phyloP scores from a whole-genome alignment of 2,797 vertebrate species.

The Okamejei kenojei region DNA sequence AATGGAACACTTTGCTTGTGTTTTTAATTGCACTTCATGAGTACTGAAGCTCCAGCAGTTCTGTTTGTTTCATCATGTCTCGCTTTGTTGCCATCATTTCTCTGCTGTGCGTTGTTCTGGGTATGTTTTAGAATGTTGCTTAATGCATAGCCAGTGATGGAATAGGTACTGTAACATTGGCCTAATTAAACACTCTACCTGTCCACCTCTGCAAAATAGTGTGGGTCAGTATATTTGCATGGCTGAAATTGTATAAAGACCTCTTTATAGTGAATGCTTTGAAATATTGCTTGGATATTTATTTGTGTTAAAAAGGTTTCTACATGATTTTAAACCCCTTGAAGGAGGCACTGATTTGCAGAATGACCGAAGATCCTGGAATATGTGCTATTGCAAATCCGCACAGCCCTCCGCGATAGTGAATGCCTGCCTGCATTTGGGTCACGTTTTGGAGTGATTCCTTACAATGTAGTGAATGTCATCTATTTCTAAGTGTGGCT shows the following conservation, averaged over 20 bases:
- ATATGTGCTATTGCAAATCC: neutral
- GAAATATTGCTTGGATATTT: neutral
- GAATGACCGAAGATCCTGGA: neutral
- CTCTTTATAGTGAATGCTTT: neutral
- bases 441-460: neutral
- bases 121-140: slow-evolving; percentile 7
- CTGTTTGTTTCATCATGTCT: neutral
- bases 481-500: neutral
- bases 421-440: neutral
- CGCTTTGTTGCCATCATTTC: neutral
- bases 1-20: neutral
- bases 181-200: slow-evolving; percentile 25
- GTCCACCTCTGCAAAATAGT: slow-evolving; percentile 31
- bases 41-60: neutral
- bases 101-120: slow-evolving; percentile 5
- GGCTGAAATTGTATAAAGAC: neutral
- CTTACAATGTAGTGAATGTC: neutral
- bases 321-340: neutral
- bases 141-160: neutral
- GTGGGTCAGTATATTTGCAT: neutral
- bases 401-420: neutral
- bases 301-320: no score
- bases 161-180: slow-evolving; percentile 17
- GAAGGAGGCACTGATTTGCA: neutral
- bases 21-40: slow-evolving; percentile 18